Base-by-base conservation (phyloP, 1,140 invertebrate species). In the Whitmania pigra region DNA sequence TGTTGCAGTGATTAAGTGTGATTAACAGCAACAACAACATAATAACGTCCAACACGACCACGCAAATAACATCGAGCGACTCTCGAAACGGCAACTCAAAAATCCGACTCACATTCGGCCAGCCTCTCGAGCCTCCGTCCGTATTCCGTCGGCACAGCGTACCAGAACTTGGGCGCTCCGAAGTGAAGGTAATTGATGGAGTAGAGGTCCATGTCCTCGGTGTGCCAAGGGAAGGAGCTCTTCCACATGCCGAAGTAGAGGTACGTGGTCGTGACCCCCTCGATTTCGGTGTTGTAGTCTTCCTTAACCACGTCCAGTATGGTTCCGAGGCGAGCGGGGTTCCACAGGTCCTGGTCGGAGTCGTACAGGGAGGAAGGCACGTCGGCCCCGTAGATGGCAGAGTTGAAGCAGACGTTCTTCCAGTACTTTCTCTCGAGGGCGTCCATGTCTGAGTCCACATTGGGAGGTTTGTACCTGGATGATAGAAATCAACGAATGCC, bases 161-260 rank as follows among this genome's bases (percentile, higher is more conserved):
- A 84, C 94, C 95, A 98, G 0, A 92, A 94, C 83, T 98, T 98
- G 0, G 95, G 94, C 9, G 88, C 88, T 36, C 92, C 92, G 85
- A 92, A 94, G 81, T 99, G 96, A 27, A 99, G 82, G 83, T 96
- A 99, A 83, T 99, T 99, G 71, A 99, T 99, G 0, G 92, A 95
- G 82, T 99, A 99, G 0, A 99, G 83, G 84, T 99, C 96, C 94
- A 98, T 97, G 78, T 99, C 97, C 83, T 99, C 97, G 0, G 94
- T 97, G 78, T 99, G 96, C 96, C 96, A 99, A 0, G 94, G 92
- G 84, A 99, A 99, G 0, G 93, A 96, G 0, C 94, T 97, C 81
- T 98, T 99, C 94, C 94, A 99, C 94, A 98, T 99, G 20, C 97
- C 97, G 84, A 98, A 99, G 81, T 99, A 99, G 0, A 99, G 82